Conservation (phyloP, 2,797 vertebrate genomes). For the Remorina albescens region DNA sequence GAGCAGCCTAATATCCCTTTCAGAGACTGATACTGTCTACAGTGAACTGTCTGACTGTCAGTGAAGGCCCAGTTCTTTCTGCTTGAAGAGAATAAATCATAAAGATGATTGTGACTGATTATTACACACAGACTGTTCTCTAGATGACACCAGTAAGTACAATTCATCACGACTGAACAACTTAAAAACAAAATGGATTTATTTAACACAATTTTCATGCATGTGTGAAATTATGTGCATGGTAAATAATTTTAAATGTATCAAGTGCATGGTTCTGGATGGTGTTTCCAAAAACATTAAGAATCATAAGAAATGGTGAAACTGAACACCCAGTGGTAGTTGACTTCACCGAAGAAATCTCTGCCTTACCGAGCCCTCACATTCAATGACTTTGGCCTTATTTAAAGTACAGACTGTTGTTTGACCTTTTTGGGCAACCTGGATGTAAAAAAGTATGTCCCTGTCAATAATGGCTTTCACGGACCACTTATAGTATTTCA, state of each 20-base stretch:
- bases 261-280: neutral
- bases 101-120: neutral
- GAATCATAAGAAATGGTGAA: neutral
- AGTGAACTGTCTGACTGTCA: neutral
- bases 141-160: neutral
- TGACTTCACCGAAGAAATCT: conserved; percentile 38
- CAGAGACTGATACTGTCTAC: neutral
- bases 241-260: neutral
- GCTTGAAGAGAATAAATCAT: conserved; percentile 5
- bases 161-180: neutral
- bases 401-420: conserved; percentile 61
- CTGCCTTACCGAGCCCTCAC: conserved; percentile 30
- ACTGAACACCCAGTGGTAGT: neutral
- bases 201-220: neutral
- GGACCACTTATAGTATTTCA: conserved; percentile 66
- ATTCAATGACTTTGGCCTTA: conserved; percentile 45
- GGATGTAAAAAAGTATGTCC: conserved; percentile 61
- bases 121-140: neutral
- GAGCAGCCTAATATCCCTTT: neutral
- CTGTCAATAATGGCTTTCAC: conserved; percentile 79
- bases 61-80: conserved; percentile 6
- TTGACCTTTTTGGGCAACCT: conserved; percentile 74
- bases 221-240: neutral
- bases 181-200: conserved; percentile 5
- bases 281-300: conserved; percentile 5